Evolutionary conservation across 2,113 vertebrate genomes (phyloP).

Genomic region (Puffinus mauretanicus): DNA sequence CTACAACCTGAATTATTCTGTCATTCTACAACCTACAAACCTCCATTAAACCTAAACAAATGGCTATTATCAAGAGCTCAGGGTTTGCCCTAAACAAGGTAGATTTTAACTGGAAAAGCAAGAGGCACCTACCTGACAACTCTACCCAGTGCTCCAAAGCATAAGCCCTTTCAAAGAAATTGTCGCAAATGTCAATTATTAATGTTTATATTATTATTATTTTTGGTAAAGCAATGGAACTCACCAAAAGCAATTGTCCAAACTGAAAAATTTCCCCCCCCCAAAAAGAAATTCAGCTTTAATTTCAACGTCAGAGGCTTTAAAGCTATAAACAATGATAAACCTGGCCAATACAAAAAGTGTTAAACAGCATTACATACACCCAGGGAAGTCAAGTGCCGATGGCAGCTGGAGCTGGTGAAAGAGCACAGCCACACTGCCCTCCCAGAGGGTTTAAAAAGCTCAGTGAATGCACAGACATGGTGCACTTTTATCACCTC

Average conservation of each 20-base stretch:
- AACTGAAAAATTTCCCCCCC: neutral
- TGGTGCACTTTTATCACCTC: neutral
- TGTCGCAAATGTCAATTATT: neutral
- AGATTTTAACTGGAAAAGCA: neutral
- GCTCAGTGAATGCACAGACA: neutral
- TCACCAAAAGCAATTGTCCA: neutral
- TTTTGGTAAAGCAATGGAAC: neutral
- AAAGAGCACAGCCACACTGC: neutral
- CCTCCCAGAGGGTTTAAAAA: neutral
- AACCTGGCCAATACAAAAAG: rapidly evolving
- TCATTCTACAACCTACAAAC: neutral
- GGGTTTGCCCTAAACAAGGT: neutral
- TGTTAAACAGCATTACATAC: neutral
- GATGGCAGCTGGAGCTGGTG: neutral
- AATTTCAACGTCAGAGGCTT: neutral
- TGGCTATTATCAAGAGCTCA: neutral
- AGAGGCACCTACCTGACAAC: neutral
- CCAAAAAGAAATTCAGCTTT: neutral
- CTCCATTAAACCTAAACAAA: neutral
- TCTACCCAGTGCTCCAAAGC: neutral
- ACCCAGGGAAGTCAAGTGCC: neutral
- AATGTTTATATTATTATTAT: neutral
- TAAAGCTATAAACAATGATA: neutral
- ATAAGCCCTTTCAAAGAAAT: neutral
- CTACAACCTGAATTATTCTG: neutral